Evolutionary conservation across 2,888 invertebrate species (phyloP), one percentile per base, ranked within the genome.

Genomic region (Lithophane socia): DNA sequence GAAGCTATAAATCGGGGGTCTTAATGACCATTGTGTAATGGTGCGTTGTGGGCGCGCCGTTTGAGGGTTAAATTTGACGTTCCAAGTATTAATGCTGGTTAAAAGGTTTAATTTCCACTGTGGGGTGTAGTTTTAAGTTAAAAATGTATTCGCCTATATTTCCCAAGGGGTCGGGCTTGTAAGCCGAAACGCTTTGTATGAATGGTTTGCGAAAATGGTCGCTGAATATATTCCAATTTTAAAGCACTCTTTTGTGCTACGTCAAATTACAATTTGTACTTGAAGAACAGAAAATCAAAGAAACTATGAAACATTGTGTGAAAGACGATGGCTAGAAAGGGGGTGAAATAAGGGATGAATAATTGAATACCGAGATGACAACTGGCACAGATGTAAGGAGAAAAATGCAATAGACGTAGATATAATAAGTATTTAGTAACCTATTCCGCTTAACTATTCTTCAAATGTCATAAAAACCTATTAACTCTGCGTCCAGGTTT

Each of bases 21-120:
- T 85, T 93, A 93, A 93, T 91, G 92, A 91, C 90, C 90, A 73
- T 75, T 69, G 89, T 86, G 89, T 91, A 92, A 92, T 92, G 92
- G 90, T 80, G 84, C 87, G 87, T 85, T 73, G 78, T 84, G 79
- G 84, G 86, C 76, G 83, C 71, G 89, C 75, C 75, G 70, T 73
- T 82, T 77, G 83, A 82, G 84, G 84, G 86, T 83, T 79, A 71
- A 81, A 65, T 76, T 83, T 83, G 77, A 80, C 79, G 64, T 83
- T 64, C 42, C 42, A 12, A 72, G 82, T 78, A 86, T 82, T 80
- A 80, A 80, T 77, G 78, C 79, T 80, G 63, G 75, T 79, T 84
- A 80, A 86, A 82, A 84, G 74, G 71, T 75, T 84, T 82, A 84
- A 84, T 82, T 84, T 79, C 54, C 70, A 73, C 82, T 70, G 79